Evolutionary conservation across 2,797 vertebrate genomes (phyloP).

Genomic region (Takifugu rubripes): DNA sequence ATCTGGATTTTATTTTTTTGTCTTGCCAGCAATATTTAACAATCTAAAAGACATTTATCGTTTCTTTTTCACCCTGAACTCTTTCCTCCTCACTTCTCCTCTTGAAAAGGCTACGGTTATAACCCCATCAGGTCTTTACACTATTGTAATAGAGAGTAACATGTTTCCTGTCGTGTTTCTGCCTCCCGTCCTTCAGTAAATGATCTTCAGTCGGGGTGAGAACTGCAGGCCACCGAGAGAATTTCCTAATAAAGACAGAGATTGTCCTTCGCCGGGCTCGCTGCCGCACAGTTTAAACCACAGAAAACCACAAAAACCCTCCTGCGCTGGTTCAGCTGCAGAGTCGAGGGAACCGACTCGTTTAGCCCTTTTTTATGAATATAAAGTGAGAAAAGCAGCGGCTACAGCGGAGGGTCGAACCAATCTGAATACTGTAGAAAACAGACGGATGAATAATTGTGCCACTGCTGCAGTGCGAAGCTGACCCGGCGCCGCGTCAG

Average conservation of each 20-base stretch:
- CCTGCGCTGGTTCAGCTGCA: background rate
- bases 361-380: constrained; percentile 9
- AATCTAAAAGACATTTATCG: no score
- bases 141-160: background rate
- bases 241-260: background rate
- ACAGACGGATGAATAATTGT: constrained; percentile 18
- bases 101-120: no score
- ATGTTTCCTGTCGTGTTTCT: background rate
- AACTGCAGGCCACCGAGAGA: background rate
- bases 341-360: background rate
- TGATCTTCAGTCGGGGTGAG: background rate
- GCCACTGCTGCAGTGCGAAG: constrained; percentile 40
- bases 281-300: background rate
- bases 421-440: constrained; percentile 27
- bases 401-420: constrained; percentile 26
- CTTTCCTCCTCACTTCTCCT: no score
- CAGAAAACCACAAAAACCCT: background rate
- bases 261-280: background rate
- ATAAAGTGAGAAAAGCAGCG: constrained; percentile 9
- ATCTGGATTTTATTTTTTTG: no score
- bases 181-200: background rate
- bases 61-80: no score
- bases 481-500: constrained; percentile 54
- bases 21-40: no score
- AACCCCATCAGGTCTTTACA: no score